Conservation (phyloP, 2,797 vertebrate genomes). For the Gallinago nigripennis region DNA sequence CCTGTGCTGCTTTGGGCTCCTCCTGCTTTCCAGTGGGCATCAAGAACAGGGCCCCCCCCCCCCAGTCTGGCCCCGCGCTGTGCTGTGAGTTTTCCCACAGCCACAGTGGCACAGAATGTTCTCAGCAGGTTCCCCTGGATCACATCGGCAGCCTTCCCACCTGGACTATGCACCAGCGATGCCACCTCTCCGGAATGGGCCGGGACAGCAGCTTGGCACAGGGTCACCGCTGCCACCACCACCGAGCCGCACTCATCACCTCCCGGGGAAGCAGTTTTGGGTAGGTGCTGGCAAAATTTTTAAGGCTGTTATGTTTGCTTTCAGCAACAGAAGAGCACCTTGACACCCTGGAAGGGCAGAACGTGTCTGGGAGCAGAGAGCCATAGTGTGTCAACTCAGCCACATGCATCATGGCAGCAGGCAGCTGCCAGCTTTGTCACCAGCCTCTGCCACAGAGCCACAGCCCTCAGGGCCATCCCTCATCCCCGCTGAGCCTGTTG, state of each 20-base stretch:
- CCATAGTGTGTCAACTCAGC: background rate
- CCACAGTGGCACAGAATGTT: background rate
- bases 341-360: background rate
- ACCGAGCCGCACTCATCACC: constrained; percentile 3
- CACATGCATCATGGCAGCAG: accelerated
- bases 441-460: background rate
- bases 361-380: background rate
- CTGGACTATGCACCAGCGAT: accelerated
- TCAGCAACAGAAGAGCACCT: constrained; percentile 16
- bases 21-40: background rate
- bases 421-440: background rate
- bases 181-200: background rate
- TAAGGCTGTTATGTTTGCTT: background rate
- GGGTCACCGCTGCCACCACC: background rate
- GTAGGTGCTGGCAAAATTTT: background rate
- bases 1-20: background rate
- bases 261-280: background rate
- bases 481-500: accelerated
- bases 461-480: background rate
- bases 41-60: background rate
- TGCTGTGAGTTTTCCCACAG: background rate
- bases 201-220: accelerated
- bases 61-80: background rate
- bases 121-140: background rate
- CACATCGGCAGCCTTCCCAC: accelerated